Conservation (phyloP, 2,888 invertebrate genomes). For the Phorcus lineatus region DNA sequence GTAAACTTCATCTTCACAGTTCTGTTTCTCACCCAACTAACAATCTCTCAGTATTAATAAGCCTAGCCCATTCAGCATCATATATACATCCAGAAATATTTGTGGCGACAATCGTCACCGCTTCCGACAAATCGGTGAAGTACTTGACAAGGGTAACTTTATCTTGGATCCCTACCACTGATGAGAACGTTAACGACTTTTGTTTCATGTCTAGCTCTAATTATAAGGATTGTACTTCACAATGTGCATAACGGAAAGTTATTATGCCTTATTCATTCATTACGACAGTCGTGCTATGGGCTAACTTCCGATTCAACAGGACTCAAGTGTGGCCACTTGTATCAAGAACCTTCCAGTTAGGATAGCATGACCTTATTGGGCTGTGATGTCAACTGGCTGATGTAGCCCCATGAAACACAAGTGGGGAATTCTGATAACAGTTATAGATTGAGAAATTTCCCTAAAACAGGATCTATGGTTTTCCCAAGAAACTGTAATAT, state of each 20-base stretch:
- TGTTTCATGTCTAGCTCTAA: neutral
- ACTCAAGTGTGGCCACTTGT: neutral
- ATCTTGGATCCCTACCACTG: neutral
- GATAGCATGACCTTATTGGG: too few relatives aligned
- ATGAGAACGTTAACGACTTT: neutral
- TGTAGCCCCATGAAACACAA: too few relatives aligned
- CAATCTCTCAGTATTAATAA: too few relatives aligned
- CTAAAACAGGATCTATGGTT: too few relatives aligned
- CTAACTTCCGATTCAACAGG: neutral
- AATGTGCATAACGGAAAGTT: neutral
- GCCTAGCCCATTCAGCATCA: neutral
- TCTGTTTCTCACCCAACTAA: neutral
- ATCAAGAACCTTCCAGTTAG: neutral
- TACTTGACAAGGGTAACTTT: neutral
- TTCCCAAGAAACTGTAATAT: too few relatives aligned
- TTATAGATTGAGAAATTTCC: too few relatives aligned
- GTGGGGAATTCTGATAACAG: too few relatives aligned
- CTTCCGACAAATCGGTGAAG: constrained; percentile 1
- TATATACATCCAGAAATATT: neutral
- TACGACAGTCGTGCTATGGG: neutral
- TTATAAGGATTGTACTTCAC: neutral
- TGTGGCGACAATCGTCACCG: neutral
- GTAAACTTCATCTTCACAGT: neutral
- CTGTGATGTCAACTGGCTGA: too few relatives aligned
- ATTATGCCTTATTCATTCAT: neutral